A percentile compares a stretch with the other conserved stretches of the same genome.
Conservation (phyloP, 2,113 vertebrate genomes). For the Myotis davidii region DNA sequence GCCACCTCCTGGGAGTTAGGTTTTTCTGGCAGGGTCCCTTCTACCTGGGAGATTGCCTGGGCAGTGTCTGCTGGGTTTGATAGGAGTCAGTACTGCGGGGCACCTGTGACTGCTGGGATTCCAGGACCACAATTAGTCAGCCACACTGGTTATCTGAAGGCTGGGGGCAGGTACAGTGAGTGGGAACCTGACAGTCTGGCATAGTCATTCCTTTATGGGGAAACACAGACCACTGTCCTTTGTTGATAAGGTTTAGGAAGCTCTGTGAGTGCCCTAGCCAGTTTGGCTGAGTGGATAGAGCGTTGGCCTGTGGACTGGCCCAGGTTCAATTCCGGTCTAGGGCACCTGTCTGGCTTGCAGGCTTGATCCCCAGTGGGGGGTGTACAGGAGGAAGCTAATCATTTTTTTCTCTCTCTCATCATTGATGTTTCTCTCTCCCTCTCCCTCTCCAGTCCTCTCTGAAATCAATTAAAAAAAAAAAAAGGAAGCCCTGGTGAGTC, state of each 20-base stretch:
- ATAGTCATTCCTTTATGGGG: not conserved
- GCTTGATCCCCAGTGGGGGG: no score
- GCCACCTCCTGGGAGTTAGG: not conserved
- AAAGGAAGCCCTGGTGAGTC: no score
- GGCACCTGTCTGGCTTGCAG: no score
- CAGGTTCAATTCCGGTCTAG: no score
- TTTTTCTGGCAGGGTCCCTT: not conserved
- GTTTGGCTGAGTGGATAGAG: no score
- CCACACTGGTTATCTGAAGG: not conserved
- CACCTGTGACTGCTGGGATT: not conserved
- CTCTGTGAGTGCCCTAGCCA: no score
- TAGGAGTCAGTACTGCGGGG: not conserved
- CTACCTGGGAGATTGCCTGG: not conserved
- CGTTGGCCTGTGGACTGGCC: no score
- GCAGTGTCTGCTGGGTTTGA: not conserved
- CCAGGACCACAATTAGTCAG: fast-evolving
- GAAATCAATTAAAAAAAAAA: no score
- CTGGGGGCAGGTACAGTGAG: not conserved
- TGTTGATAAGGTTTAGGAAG: not conserved
- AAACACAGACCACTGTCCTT: not conserved
- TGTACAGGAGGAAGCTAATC: no score
- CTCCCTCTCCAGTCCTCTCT: no score
- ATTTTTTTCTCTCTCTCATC: no score
- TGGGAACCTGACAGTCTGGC: not conserved
- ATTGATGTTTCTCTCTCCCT: no score